Evolutionary conservation across 1,140 invertebrate species (phyloP), one percentile per base, ranked within the genome.

Genomic region (Parasteatoda tepidariorum): DNA sequence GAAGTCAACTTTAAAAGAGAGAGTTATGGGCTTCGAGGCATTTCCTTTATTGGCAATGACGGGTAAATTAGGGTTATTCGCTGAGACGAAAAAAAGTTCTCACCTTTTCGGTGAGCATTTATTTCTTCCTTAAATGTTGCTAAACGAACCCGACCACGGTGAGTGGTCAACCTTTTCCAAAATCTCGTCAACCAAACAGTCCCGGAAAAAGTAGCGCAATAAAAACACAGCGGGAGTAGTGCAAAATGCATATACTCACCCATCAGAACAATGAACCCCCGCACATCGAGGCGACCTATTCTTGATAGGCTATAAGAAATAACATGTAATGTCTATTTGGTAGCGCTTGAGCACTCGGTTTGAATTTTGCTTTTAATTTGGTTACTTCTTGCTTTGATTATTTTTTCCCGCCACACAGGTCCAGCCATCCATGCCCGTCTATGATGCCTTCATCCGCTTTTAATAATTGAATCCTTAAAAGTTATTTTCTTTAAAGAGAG

Each of bases 391-490:
- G 18, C 18, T 48, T 48, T 48, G 41, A 48, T 48, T 48, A 9
- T n/a, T n/a, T n/a, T n/a, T n/a, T n/a, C n/a, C n/a, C n/a, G n/a
- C n/a, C n/a, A n/a, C n/a, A n/a, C n/a, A 1, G 9, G 38, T 18
- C 38, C 38, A 48, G 9, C 38, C 38, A 48, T 48, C 38, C 38
- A 48, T 2, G 38, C 38, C 9, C 18, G n/a, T 22, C n/a, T n/a
- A 22, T 26, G 57, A 26, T 7, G 57, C 1, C 57, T 59, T 5
- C 57, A 59, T 59, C 57, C 57, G 57, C 57, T 22, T 22, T n/a
- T 59, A n/a, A 59, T 59, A 59, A 59, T 59, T 59, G 57, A 59
- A 59, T 59, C 57, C 38, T 18, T 13, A 48, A 48, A 48, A 48
- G 38, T 48, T 48, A 18, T 13, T 4, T 48, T 48, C 38, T 48